Conservation (phyloP, 2,797 vertebrate species). For the Macrochelys suwanniensis region DNA sequence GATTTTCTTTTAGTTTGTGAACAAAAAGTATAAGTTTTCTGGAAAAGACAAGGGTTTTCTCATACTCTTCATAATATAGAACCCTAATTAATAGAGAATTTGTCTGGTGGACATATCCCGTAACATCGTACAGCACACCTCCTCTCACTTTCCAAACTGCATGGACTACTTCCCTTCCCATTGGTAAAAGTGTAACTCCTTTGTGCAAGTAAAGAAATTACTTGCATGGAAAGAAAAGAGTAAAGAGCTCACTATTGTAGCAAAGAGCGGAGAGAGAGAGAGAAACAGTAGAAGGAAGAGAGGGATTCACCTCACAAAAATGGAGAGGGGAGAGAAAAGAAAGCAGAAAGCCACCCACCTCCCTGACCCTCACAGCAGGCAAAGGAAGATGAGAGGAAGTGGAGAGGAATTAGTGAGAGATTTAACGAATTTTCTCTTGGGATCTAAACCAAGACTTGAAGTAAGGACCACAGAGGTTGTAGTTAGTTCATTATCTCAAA, state of each 20-base stretch:
- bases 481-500: background rate
- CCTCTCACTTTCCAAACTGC: background rate
- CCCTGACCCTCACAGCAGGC: background rate
- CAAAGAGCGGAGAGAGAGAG: background rate
- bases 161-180: background rate
- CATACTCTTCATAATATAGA: background rate
- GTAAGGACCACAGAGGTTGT: background rate
- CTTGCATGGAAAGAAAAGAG: background rate
- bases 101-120: background rate
- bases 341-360: background rate
- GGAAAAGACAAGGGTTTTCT: background rate
- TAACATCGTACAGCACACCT: background rate
- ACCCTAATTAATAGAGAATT: background rate
- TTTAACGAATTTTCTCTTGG: background rate
- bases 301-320: background rate
- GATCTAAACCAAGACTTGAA: background rate
- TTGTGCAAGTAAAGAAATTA: background rate
- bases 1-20: background rate
- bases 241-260: background rate
- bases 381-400: background rate
- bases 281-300: background rate
- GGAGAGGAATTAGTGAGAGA: background rate
- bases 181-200: background rate
- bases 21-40: background rate
- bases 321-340: background rate